A percentile compares a stretch with the other conserved stretches of the same genome.
phyloP scores from a whole-genome alignment of 2,113 vertebrate genomes.

The Empidonax alnorum region DNA sequence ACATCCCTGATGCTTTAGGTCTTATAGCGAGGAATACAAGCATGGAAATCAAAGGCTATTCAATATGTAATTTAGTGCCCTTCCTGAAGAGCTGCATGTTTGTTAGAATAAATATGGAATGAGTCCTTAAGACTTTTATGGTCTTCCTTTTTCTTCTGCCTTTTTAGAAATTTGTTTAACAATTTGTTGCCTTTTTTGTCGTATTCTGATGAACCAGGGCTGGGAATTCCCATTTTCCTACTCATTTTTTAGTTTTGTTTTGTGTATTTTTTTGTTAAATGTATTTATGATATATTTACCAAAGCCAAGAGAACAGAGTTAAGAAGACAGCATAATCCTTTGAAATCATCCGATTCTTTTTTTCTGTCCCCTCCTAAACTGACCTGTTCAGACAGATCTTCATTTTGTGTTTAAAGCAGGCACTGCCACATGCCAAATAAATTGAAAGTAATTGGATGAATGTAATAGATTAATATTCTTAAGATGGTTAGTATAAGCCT shows the following conservation, averaged over 20 bases:
- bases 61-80: not conserved
- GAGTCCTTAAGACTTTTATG: not conserved
- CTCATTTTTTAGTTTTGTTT: not conserved
- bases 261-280: not conserved
- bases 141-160: not conserved
- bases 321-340: not conserved
- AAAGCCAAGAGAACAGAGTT: not conserved
- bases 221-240: not conserved
- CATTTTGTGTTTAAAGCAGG: not conserved
- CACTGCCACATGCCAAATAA: not conserved
- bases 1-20: not conserved
- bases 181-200: not conserved
- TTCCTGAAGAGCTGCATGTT: not conserved
- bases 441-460: not conserved
- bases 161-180: not conserved
- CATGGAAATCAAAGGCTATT: not conserved
- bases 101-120: not conserved
- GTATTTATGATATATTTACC: not conserved
- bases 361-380: not conserved
- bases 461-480: not conserved
- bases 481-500: not conserved
- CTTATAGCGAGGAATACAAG: not conserved
- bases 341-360: not conserved
- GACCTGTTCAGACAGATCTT: conserved; percentile 12
- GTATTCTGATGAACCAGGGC: not conserved